Evolutionary conservation across 1,140 invertebrate genomes (phyloP).

Genomic region (Aphaenogaster ashmeadi): DNA sequence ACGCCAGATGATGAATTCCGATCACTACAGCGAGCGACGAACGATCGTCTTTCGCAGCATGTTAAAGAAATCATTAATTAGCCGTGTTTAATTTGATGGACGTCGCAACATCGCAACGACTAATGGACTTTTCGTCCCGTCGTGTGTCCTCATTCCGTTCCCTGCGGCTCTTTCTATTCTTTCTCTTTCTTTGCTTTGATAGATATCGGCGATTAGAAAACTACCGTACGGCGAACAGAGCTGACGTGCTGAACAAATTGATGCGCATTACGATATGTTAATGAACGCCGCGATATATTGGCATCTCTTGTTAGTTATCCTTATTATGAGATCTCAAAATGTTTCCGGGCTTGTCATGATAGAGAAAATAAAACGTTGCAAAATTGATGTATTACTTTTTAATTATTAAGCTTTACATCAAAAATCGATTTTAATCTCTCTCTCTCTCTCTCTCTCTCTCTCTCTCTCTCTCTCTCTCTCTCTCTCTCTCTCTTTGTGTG

Average conservation of each 20-base stretch:
- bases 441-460: too few relatives aligned
- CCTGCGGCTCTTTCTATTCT: neutral
- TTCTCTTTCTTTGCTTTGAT: slow-evolving; percentile 7
- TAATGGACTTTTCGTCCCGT: slow-evolving; percentile 70
- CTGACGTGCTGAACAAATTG: slow-evolving; percentile 31
- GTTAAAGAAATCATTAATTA: slow-evolving; percentile 68
- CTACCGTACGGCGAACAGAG: neutral
- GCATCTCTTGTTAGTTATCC: neutral
- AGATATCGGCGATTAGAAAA: slow-evolving; percentile 42
- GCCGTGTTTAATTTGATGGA: slow-evolving; percentile 61
- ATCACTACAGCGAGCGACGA: slow-evolving; percentile 2
- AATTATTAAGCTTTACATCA: neutral
- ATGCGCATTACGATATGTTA: slow-evolving; percentile 31
- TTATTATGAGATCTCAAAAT: slow-evolving; percentile 20
- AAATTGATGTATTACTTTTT: neutral
- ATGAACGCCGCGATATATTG: neutral
- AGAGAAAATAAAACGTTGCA: neutral
- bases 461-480: too few relatives aligned
- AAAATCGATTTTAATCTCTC: neutral
- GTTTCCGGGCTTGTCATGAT: slow-evolving; percentile 18
- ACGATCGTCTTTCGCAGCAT: slow-evolving; percentile 37
- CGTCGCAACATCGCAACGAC: slow-evolving; percentile 23
- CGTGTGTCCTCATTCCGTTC: neutral
- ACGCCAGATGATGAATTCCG: slow-evolving; percentile 33
- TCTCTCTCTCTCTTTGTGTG: too few relatives aligned